These are phyloP conservation scores for Hypolimnas misippus DNA, from an alignment of 2,888 invertebrate genomes.

Conservation along the genomic window DNA sequence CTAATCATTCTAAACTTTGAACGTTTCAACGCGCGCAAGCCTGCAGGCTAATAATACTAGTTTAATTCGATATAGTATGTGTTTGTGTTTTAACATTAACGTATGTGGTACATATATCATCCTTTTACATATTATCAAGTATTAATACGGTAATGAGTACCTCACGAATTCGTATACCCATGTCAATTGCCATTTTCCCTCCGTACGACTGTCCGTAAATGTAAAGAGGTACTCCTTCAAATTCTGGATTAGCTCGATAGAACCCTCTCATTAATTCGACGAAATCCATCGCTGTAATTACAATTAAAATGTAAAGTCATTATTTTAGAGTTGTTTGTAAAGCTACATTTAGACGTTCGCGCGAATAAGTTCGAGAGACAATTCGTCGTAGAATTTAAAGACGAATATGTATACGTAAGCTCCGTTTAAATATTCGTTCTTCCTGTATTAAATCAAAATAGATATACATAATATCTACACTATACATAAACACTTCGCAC, in stretches of 20 bases:
- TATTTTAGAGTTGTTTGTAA: neutral
- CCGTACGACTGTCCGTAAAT: constrained; percentile 96
- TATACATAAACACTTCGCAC: no score
- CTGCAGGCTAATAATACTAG: no score
- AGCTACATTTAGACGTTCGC: no score
- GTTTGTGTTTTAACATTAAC: neutral
- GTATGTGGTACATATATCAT: neutral
- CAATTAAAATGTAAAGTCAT: constrained; percentile 9
- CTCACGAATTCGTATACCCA: constrained; percentile 85
- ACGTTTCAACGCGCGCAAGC: no score
- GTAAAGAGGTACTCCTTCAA: constrained; percentile 89
- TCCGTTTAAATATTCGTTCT: no score
- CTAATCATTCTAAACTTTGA: no score
- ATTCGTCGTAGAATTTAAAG: neutral
- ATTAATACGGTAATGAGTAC: constrained; percentile 55
- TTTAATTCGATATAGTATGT: neutral
- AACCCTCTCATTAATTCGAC: constrained; percentile 88
- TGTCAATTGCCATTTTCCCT: constrained; percentile 96
- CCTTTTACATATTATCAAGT: neutral
- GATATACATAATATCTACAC: no score
- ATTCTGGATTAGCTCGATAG: constrained; percentile 86
- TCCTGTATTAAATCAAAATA: no score
- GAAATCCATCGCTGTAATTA: constrained; percentile 87
- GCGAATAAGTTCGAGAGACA: neutral
- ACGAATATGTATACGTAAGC: constrained; percentile 3